Conservation (phyloP, 2,797 vertebrate genomes). For the Atherinosoma microstoma region DNA sequence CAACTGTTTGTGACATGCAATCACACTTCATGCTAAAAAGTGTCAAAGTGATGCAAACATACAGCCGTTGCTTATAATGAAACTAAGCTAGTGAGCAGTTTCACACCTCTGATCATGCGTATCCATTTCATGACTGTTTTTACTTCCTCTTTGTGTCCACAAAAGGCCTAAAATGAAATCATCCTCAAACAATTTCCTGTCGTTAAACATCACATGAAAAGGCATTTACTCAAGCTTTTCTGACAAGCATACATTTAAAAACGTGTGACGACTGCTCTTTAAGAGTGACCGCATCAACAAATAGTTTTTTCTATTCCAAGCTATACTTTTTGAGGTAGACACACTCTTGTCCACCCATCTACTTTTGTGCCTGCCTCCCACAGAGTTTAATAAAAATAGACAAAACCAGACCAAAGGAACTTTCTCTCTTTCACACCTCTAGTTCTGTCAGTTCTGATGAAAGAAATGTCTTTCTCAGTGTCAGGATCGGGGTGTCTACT, state of each 20-base stretch:
- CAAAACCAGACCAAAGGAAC: not conserved
- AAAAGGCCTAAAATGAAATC: not conserved
- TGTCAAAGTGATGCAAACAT: not conserved
- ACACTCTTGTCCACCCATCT: not conserved
- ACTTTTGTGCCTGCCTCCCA: not conserved
- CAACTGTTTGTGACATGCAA: not conserved
- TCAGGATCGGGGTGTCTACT: constrained; percentile 15
- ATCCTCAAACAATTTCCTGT: not conserved
- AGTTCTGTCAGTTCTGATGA: not conserved
- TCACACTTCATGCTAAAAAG: not conserved
- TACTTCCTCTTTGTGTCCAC: not conserved
- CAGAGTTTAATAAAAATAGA: constrained; percentile 16
- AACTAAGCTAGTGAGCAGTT: not conserved
- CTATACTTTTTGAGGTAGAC: not conserved
- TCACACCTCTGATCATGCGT: not conserved
- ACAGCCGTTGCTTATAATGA: not conserved
- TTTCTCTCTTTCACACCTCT: not conserved
- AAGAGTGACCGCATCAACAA: too few species aligned
- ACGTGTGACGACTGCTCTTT: not conserved
- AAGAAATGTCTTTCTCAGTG: constrained; percentile 20
- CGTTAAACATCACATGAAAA: not conserved
- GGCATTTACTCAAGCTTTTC: not conserved
- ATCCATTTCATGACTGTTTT: not conserved
- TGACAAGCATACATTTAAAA: not conserved
- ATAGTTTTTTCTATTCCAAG: not conserved